phyloP scores from a whole-genome alignment of 2,888 invertebrate genomes.

The Germaria angustata region DNA sequence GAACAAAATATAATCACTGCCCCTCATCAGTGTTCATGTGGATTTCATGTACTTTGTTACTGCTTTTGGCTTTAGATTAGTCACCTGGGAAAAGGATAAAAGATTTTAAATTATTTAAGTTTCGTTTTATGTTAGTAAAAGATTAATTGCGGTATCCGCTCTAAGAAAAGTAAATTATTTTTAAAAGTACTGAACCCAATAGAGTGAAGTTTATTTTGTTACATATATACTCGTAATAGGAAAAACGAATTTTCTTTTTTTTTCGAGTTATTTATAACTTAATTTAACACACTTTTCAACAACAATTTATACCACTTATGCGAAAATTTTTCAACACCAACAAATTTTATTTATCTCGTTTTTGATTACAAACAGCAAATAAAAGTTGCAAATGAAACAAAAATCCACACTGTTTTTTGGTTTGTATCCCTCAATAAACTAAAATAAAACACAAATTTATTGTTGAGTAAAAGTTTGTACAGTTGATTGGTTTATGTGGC shows the following conservation, averaged over 20 bases:
- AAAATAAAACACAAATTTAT: constrained; percentile 42
- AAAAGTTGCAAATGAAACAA: background rate
- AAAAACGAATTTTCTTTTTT: too few relatives aligned
- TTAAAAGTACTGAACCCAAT: too few relatives aligned
- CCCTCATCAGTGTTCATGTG: too few relatives aligned
- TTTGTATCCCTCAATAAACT: constrained; percentile 41
- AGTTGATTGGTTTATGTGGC: constrained; percentile 49
- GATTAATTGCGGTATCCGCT: too few relatives aligned
- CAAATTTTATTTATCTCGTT: constrained; percentile 15
- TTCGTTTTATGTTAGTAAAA: too few relatives aligned
- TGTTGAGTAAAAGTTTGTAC: constrained; percentile 30
- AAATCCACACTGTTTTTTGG: constrained; percentile 27
- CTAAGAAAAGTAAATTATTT: too few relatives aligned
- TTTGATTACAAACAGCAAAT: constrained; percentile 30
- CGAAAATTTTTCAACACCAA: constrained; percentile 20
- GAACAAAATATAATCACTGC: too few relatives aligned
- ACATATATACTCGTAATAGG: too few relatives aligned
- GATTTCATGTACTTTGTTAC: too few relatives aligned
- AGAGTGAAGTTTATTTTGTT: background rate
- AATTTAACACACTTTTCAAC: constrained; percentile 34
- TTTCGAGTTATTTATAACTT: constrained; percentile 37
- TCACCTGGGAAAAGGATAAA: too few relatives aligned
- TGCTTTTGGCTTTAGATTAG: too few relatives aligned
- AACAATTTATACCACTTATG: constrained; percentile 31
- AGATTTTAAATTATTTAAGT: too few relatives aligned